These are phyloP conservation scores for Mionectes olivaceus DNA, from an alignment of 2,797 vertebrate species.

Conservation along the genomic window DNA sequence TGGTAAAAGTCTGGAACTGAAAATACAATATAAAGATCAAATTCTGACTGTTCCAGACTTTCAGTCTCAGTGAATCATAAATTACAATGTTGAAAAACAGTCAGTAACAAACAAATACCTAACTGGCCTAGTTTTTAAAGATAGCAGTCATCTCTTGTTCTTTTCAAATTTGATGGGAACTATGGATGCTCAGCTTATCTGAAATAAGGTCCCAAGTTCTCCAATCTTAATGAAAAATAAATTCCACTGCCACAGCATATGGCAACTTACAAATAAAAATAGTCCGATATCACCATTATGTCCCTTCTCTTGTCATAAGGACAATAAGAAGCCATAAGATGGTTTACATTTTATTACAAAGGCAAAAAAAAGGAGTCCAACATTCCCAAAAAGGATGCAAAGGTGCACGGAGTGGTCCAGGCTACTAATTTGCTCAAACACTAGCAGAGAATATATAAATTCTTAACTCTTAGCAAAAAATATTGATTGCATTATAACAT, in stretches of 20 bases:
- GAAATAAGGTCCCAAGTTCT: not conserved
- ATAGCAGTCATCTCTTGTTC: not conserved
- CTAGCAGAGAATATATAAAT: slow-evolving; percentile 62
- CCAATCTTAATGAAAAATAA: not conserved
- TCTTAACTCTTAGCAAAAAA: slow-evolving; percentile 74
- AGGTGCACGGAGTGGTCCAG: not conserved
- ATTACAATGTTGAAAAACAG: not conserved
- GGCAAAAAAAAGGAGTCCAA: not conserved
- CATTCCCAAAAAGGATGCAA: slow-evolving; percentile 34
- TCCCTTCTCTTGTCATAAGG: slow-evolving; percentile 31
- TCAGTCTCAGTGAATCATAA: not conserved
- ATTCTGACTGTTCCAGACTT: not conserved
- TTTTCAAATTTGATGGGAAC: not conserved
- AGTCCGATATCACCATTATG: not conserved
- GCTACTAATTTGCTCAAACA: slow-evolving; percentile 44
- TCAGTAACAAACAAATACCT: not conserved
- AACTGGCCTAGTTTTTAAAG: not conserved
- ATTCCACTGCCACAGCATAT: not conserved
- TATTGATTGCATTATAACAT: slow-evolving; percentile 63
- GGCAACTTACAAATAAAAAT: not conserved
- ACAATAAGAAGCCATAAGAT: slow-evolving; percentile 20
- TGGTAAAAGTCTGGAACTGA: not conserved
- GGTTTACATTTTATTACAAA: slow-evolving; percentile 24
- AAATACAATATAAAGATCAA: not conserved
- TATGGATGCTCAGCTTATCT: not conserved